phyloP scores from a whole-genome alignment of 2,113 vertebrate genomes.

The Ceratotherium simum region DNA sequence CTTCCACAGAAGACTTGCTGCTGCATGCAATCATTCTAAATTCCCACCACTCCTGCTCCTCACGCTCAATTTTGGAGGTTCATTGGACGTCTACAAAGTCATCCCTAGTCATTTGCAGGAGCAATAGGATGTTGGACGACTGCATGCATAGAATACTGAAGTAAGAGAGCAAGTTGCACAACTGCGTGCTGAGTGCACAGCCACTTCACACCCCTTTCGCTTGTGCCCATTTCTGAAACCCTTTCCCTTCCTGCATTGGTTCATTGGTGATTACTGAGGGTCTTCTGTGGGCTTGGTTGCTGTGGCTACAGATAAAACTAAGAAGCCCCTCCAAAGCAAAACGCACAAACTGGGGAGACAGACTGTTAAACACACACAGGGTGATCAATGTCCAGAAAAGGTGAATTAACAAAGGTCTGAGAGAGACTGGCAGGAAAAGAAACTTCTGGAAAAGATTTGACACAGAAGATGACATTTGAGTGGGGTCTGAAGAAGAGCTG shows the following conservation, averaged over 20 bases:
- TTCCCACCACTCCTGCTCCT: neutral
- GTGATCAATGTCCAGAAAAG: neutral
- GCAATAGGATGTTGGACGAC: neutral
- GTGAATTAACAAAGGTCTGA: neutral
- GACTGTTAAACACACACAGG: neutral
- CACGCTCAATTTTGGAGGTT: neutral
- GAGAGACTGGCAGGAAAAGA: neutral
- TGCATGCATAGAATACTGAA: neutral
- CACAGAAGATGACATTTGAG: neutral
- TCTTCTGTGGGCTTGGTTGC: neutral
- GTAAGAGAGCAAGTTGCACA: neutral
- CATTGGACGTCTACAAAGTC: neutral
- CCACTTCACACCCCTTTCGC: neutral
- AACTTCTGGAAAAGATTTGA: neutral
- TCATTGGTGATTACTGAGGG: neutral
- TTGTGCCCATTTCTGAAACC: neutral
- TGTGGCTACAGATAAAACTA: neutral
- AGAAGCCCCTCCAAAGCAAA: neutral
- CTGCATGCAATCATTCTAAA: neutral
- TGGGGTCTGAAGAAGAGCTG: neutral
- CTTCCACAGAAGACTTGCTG: neutral
- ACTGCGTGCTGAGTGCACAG: neutral
- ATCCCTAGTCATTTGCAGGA: neutral
- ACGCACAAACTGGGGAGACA: neutral
- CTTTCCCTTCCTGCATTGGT: neutral